Percentiles rank a stretch among this genome's conserved stretches.
phyloP scores from a whole-genome alignment of 2,888 invertebrate species.

The Slavum lentiscoides region DNA sequence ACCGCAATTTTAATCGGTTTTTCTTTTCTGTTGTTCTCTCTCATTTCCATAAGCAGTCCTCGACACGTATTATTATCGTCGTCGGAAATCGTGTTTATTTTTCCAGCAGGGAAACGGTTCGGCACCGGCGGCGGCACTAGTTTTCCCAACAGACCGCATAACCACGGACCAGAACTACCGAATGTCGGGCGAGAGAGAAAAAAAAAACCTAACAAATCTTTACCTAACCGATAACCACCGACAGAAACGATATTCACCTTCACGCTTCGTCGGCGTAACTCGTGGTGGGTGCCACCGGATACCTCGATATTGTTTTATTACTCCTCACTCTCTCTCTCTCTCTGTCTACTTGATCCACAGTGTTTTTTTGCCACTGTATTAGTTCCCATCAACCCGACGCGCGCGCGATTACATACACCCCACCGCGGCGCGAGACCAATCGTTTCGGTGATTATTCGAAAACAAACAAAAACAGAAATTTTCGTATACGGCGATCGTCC shows the following conservation, averaged over 20 bases:
- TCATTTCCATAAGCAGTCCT: too few species aligned
- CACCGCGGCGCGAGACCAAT: too few species aligned
- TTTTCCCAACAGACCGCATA: conserved; percentile 41
- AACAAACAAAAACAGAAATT: too few species aligned
- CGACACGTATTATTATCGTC: too few species aligned
- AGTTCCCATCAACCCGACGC: too few species aligned
- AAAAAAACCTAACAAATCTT: conserved; percentile 23
- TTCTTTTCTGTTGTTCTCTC: background rate
- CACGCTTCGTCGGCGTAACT: conserved; percentile 45
- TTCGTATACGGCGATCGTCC: too few species aligned
- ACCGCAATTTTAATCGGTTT: background rate
- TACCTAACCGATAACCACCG: conserved; percentile 26
- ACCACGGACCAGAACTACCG: conserved; percentile 47
- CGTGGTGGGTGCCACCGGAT: conserved; percentile 50
- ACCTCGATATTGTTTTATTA: conserved; percentile 2
- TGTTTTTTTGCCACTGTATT: too few species aligned
- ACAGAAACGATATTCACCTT: conserved; percentile 38
- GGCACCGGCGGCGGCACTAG: background rate
- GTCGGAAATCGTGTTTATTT: too few species aligned
- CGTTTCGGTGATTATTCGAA: too few species aligned
- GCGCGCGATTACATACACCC: too few species aligned
- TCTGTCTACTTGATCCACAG: too few species aligned
- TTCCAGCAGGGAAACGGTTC: conserved; percentile 24
- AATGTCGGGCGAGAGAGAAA: conserved; percentile 2
- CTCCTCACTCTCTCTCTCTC: too few species aligned